Conservation (phyloP, 2,888 invertebrate species). For the Drosophila kuntzei region DNA sequence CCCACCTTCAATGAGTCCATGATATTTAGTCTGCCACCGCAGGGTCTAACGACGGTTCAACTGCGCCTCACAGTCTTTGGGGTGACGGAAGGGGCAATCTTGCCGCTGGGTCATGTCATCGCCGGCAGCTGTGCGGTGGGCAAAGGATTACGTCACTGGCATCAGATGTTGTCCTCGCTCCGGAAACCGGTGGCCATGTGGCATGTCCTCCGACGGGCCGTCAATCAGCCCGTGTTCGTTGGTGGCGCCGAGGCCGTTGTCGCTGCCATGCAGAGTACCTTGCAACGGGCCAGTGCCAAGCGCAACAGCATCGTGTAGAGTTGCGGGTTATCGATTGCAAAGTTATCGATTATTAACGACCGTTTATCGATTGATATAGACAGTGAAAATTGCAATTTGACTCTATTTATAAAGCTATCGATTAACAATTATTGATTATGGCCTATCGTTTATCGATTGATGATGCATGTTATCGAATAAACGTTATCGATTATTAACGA, state of each 20-base stretch:
- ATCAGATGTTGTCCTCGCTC: constrained; percentile 92
- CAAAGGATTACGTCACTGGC: constrained; percentile 91
- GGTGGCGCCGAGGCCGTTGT: constrained; percentile 83
- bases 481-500: not conserved
- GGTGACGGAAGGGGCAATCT: constrained; percentile 85
- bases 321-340: constrained; percentile 2
- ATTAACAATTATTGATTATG: not conserved
- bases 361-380: not conserved
- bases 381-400: not conserved
- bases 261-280: constrained; percentile 81
- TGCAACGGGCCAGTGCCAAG: constrained; percentile 77
- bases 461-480: not conserved
- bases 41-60: constrained; percentile 90
- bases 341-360: not conserved
- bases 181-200: constrained; percentile 94
- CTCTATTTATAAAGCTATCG: not conserved
- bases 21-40: constrained; percentile 92
- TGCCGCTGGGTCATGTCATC: constrained; percentile 92
- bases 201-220: constrained; percentile 89
- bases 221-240: constrained; percentile 81
- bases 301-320: constrained; percentile 81
- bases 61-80: constrained; percentile 89
- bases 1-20: constrained; percentile 94
- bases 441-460: not conserved
- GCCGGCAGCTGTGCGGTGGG: constrained; percentile 91